These are phyloP conservation scores for Hippopotamyrus pictus DNA, from an alignment of 2,797 vertebrate genomes.

Conservation along the genomic window DNA sequence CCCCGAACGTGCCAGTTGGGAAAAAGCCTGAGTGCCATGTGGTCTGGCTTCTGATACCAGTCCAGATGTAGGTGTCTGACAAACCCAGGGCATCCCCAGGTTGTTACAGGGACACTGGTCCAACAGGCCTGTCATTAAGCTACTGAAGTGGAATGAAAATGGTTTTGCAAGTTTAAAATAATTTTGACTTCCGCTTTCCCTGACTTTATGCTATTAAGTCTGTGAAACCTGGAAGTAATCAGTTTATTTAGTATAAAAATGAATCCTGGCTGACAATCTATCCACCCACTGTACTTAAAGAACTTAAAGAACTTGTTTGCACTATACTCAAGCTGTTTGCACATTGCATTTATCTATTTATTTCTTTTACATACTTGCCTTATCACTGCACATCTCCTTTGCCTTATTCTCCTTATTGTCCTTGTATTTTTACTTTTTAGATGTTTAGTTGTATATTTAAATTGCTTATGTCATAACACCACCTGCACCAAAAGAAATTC, in stretches of 20 bases:
- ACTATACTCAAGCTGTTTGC: neutral
- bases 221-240: neutral
- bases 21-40: neutral
- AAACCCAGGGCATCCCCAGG: neutral
- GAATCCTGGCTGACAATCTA: neutral
- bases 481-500: neutral
- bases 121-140: neutral
- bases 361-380: neutral
- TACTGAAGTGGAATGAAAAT: neutral
- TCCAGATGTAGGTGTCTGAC: neutral
- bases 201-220: neutral
- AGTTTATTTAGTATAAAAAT: neutral
- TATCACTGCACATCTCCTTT: neutral
- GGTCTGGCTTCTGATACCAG: neutral
- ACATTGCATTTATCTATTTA: neutral
- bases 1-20: neutral
- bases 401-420: neutral
- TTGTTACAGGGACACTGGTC: neutral
- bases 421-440: neutral
- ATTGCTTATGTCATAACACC: neutral
- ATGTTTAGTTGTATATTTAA: neutral
- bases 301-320: neutral
- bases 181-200: neutral
- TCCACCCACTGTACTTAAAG: neutral
- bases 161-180: neutral